Conservation (phyloP, 2,797 vertebrate species). For the Miichthys miiuy region DNA sequence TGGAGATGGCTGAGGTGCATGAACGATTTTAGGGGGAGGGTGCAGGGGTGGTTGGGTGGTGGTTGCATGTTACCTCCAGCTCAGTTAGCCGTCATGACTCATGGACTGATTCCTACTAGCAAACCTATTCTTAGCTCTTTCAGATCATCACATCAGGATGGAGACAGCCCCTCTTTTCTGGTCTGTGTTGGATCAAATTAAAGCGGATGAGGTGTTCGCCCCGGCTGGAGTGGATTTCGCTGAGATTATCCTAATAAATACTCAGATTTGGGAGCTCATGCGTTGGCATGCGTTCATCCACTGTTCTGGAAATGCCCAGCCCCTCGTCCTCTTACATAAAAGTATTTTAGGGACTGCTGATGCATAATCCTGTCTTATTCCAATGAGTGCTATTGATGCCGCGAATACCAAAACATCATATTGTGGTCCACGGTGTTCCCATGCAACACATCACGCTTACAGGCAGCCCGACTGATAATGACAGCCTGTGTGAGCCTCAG, state of each 20-base stretch:
- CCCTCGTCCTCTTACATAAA: conserved; percentile 66
- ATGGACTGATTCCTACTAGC: conserved; percentile 10
- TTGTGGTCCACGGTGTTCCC: not conserved
- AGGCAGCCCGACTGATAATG: conserved; percentile 8
- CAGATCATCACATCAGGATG: conserved; percentile 11
- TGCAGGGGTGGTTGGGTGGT: not conserved
- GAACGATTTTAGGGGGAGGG: not conserved
- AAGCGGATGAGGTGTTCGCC: conserved; percentile 31
- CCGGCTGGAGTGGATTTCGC: conserved; percentile 48
- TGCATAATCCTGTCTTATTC: conserved; percentile 42
- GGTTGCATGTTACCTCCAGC: conserved; percentile 39
- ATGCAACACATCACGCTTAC: conserved; percentile 13
- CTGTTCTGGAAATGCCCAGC: conserved; percentile 51
- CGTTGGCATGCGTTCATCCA: conserved; percentile 22
- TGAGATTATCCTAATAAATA: conserved; percentile 70
- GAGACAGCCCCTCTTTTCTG: not conserved
- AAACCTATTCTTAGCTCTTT: conserved; percentile 3
- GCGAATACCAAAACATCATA: conserved; percentile 16
- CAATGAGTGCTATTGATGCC: conserved; percentile 40
- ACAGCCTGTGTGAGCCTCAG: no score
- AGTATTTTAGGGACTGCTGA: conserved; percentile 47
- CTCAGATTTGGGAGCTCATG: conserved; percentile 49
- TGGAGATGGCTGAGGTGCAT: conserved; percentile 26
- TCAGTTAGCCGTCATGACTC: conserved; percentile 33
- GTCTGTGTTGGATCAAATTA: conserved; percentile 18